Evolutionary conservation across 1,140 invertebrate species (phyloP), one percentile per base, ranked within the genome.

Genomic region (Neotoxoptera formosana): DNA sequence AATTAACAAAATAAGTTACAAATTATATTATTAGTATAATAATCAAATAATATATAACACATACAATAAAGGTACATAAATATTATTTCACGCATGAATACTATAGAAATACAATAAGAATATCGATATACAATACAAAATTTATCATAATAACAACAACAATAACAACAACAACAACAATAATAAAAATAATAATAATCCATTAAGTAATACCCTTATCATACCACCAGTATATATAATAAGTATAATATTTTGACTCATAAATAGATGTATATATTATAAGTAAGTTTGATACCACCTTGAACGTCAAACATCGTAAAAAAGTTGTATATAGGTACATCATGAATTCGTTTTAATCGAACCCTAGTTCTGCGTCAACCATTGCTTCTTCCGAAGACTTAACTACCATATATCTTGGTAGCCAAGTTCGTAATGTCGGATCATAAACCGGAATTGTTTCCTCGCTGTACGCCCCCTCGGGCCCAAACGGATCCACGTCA

Each of bases 371-470:
- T 11, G 76, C 96, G 94, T 97, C 97, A 94, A 97, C 97, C 88
- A 96, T 96, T 94, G 95, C 95, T 95, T 97, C 97, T 93, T 96
- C 96, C 86, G 97, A 96, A 48, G 97, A 97, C 94, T 96, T 96
- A 67, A 96, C 95, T 48, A 97, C 94, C 97, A 97, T 97, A 94
- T 96, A 97, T 93, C 96, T 96, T 0, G 97, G 97, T 76, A 97
- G 95, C 30, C 96, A 96, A 11, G 97, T 95, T 36, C 96, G 96
- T 41, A 97, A 95, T 34, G 95, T 94, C 93, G 96, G 96, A 94
- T 97, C 97, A 94, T 96, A 97, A 51, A 95, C 95, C 3, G 96
- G 96, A 94, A 96, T 95, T 0, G 97, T 97, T 94, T 97, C 97
- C 25, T 96, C 96, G 94, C 96, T 95, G 92, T 95, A 95, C 34